Conservation (phyloP, 2,797 vertebrate species). For the Sebastes reedi region DNA sequence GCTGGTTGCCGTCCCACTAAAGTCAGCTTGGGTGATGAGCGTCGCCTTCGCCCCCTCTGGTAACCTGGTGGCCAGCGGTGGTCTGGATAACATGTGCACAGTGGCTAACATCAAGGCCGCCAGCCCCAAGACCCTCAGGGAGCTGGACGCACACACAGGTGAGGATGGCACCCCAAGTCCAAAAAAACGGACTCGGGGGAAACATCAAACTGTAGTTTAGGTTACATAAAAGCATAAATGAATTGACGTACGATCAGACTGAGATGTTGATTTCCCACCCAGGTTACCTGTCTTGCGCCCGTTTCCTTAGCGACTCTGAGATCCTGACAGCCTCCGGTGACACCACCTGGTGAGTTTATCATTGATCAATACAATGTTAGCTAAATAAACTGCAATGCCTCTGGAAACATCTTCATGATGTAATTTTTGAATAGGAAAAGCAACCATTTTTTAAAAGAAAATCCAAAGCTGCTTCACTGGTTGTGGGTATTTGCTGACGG, state of each 20-base stretch:
- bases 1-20: conserved; percentile 88
- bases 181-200: too few relatives aligned
- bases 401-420: not conserved
- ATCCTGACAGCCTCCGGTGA: conserved; percentile 92
- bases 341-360: conserved; percentile 88
- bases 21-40: conserved; percentile 94
- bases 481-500: not conserved
- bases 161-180: conserved; percentile 14
- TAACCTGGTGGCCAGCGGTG: conserved; percentile 89
- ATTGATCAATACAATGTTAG: not conserved
- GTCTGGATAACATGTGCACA: conserved; percentile 91
- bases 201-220: not conserved
- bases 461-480: not conserved
- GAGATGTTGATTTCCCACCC: not conserved
- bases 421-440: not conserved
- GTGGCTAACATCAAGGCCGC: conserved; percentile 89
- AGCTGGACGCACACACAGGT: conserved; percentile 91
- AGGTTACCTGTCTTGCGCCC: conserved; percentile 91
- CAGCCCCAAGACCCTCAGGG: conserved; percentile 86
- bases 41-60: conserved; percentile 90
- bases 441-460: not conserved
- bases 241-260: not conserved
- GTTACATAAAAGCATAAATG: not conserved
- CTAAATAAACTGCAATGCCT: not conserved
- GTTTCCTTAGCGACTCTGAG: conserved; percentile 89